phyloP scores from a whole-genome alignment of 1,140 invertebrate genomes.

The Drosophila murphyi region DNA sequence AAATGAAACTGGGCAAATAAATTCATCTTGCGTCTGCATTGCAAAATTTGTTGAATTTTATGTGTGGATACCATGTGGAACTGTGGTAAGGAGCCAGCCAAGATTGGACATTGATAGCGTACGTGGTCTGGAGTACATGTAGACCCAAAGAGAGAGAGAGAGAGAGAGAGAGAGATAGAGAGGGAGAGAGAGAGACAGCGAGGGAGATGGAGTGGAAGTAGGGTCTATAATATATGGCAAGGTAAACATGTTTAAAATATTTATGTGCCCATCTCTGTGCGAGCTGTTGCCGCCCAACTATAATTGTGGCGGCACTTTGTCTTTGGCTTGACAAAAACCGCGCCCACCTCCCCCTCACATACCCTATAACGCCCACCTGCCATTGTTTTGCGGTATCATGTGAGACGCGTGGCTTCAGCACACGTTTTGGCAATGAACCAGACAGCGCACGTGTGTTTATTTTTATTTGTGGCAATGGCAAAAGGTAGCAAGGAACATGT shows the following conservation, averaged over 20 bases:
- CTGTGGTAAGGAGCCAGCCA: slow-evolving; percentile 26
- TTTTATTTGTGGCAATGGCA: slow-evolving; percentile 65
- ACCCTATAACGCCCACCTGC: slow-evolving; percentile 8
- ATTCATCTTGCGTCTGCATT: slow-evolving; percentile 48
- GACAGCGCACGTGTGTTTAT: slow-evolving; percentile 68
- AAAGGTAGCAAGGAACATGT: slow-evolving; percentile 45
- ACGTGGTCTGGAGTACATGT: slow-evolving; percentile 63
- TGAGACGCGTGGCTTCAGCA: slow-evolving; percentile 28
- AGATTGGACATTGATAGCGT: slow-evolving; percentile 75
- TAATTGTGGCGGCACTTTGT: slow-evolving; percentile 69
- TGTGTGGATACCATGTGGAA: background rate
- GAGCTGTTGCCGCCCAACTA: slow-evolving; percentile 47
- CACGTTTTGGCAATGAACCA: slow-evolving; percentile 74
- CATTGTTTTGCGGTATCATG: slow-evolving; percentile 34
- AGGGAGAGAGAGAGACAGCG: background rate
- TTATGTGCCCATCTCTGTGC: slow-evolving; percentile 48
- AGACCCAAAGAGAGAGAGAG: too few species aligned
- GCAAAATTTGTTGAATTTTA: slow-evolving; percentile 37
- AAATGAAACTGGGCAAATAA: slow-evolving; percentile 37
- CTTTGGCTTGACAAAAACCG: slow-evolving; percentile 61
- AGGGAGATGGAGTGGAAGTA: background rate
- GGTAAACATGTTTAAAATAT: slow-evolving; percentile 74
- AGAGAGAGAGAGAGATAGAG: background rate
- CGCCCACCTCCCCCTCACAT: background rate
- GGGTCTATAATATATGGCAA: slow-evolving; percentile 47